Conservation (phyloP, 2,113 vertebrate species). For the Chlorodrepanis virens region DNA sequence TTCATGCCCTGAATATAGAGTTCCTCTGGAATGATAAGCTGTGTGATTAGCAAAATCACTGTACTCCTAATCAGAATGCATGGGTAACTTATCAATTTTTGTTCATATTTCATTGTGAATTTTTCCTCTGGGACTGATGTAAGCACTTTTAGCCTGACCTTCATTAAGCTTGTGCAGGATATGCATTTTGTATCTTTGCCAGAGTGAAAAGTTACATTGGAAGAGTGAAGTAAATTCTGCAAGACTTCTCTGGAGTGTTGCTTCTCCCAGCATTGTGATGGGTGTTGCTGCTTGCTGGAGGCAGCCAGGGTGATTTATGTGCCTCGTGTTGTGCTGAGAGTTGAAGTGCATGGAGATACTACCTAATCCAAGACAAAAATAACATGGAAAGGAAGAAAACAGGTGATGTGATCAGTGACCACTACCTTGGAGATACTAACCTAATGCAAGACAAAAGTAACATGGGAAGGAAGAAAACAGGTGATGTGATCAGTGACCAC, state of each 20-base stretch:
- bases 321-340: not conserved
- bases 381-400: not conserved
- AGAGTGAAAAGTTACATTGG: not conserved
- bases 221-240: not conserved
- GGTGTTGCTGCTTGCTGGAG: not conserved
- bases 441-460: not conserved
- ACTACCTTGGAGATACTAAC: not conserved
- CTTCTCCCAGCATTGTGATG: not conserved
- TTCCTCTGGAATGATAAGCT: not conserved
- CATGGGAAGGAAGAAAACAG: not conserved
- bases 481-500: not conserved
- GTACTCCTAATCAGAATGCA: not conserved
- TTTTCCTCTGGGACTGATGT: not conserved
- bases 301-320: not conserved
- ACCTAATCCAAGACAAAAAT: not conserved
- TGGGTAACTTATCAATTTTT: not conserved
- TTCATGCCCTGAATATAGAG: conserved; percentile 24
- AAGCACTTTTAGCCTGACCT: not conserved
- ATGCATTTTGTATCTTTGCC: not conserved
- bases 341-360: not conserved
- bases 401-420: not conserved
- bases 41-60: conserved; percentile 3
- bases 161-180: not conserved
- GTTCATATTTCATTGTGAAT: not conserved
- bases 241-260: not conserved